Percentiles rank a stretch among this genome's conserved stretches.
Evolutionary conservation across 2,888 invertebrate genomes (phyloP).

Genomic region (Chloroclystis v-ata): DNA sequence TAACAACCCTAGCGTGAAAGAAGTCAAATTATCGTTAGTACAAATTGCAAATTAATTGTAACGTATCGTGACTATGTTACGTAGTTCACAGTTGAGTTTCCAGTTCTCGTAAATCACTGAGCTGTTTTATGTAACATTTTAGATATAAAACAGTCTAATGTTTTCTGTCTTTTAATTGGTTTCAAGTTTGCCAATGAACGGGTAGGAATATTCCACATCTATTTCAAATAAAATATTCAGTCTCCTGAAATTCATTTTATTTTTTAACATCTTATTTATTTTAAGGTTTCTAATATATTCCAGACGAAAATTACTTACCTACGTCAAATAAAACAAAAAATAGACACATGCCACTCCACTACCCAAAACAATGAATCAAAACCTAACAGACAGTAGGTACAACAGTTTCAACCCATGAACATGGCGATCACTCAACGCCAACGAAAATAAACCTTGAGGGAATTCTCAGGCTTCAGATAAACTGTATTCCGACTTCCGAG

Average conservation of each 20-base stretch:
- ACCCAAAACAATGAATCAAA: slow-evolving; percentile 3
- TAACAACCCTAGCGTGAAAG: neutral
- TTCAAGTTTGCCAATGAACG: too few relatives aligned
- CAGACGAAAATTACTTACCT: neutral
- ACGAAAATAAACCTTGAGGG: slow-evolving; percentile 2
- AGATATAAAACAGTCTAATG: too few relatives aligned
- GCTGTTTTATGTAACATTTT: too few relatives aligned
- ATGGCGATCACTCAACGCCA: neutral
- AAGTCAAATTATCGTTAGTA: slow-evolving; percentile 4
- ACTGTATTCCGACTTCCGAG: slow-evolving; percentile 6
- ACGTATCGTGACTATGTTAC: slow-evolving; percentile 6
- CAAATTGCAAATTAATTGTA: slow-evolving; percentile 13
- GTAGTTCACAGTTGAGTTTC: neutral
- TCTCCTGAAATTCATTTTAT: neutral
- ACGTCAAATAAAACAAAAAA: neutral
- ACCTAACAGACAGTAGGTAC: too few relatives aligned
- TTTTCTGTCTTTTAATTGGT: too few relatives aligned
- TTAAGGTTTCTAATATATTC: too few relatives aligned
- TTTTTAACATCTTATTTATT: too few relatives aligned
- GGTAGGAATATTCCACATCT: too few relatives aligned
- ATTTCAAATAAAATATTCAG: too few relatives aligned
- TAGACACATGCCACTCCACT: neutral
- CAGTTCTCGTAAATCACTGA: slow-evolving; percentile 1
- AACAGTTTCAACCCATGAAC: neutral
- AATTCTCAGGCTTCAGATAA: slow-evolving; percentile 14